Evolutionary conservation across 2,888 invertebrate genomes (phyloP).

Genomic region (Griposia aprilina): DNA sequence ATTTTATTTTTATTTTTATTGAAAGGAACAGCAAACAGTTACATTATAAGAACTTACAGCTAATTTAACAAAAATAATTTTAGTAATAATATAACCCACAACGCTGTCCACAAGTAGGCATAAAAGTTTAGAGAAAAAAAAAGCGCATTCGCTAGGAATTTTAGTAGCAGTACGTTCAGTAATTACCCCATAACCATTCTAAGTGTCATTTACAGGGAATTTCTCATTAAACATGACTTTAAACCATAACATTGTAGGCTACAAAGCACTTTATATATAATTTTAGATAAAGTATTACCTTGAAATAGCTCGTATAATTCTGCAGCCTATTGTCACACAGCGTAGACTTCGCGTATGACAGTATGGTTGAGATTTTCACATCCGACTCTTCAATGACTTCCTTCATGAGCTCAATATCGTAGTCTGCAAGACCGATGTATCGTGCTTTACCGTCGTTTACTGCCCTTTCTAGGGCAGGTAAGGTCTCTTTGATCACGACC

Average conservation of each 20-base stretch:
- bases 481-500: conserved; percentile 95
- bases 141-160: too few species aligned
- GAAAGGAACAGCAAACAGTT: too few species aligned
- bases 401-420: conserved; percentile 94
- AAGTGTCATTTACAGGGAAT: not conserved
- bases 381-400: conserved; percentile 93
- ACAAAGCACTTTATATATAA: not conserved
- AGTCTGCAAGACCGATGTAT: conserved; percentile 96
- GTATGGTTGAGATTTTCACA: conserved; percentile 92
- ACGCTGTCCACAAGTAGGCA: too few species aligned
- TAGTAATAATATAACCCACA: too few species aligned
- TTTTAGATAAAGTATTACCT: conserved; percentile 86
- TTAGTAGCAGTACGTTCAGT: too few species aligned
- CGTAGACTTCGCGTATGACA: conserved; percentile 95
- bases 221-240: not conserved
- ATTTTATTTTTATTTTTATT: too few species aligned
- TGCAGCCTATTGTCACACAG: conserved; percentile 94
- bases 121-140: too few species aligned
- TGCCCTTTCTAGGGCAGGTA: conserved; percentile 95
- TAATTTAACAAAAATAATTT: too few species aligned
- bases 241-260: not conserved
- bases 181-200: too few species aligned
- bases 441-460: conserved; percentile 93
- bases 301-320: conserved; percentile 93
- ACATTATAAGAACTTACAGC: too few species aligned